Evolutionary conservation across 2,797 vertebrate species (phyloP), one percentile per base, ranked within the genome.

Genomic region (Eurystomus glaucurus): DNA sequence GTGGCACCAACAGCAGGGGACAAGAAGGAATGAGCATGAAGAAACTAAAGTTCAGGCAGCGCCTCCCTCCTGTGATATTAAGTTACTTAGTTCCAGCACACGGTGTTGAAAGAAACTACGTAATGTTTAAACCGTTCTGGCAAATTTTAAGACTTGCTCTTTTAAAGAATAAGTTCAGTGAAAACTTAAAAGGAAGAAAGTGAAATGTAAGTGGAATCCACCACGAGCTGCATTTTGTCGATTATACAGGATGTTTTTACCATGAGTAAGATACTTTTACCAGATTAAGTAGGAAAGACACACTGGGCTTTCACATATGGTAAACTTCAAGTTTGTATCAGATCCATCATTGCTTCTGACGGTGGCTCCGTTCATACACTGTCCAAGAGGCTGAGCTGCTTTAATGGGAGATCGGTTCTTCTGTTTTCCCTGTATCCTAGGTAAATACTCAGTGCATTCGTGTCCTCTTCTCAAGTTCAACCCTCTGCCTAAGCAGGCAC

Each of bases 371-470:
- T 65, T 82, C 51, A 0, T 85, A 13, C 64, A 51, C 54, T 76
- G 28, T 79, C 58, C 71, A 60, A 77, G 60, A 82, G 71, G 41
- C 89, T 88, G 70, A 77, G 23, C 87, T 76, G 77, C 79, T 76
- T 35, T 92, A 82, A 35, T 37, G 15, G 39, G 45, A 16, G 64
- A 80, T 72, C 2, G 0, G 39, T 90, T 87, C 84, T 70, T 94
- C 65, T 96, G 92, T 97, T 97, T 95, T 92, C 84, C 51, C 66
- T 85, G 90, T 96, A 93, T 96, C 96, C 96, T 95, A 87, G 96
- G 95, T 96, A 96, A 97, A 95, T 97, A 97, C 18, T 85, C 78
- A 17, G 35, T 76, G 72, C 28, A 19, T 90, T 90, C 31, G 0
- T 94, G 72, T 90, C 93, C 90, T 93, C 87, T 94, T 88, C 94